These are phyloP conservation scores for Pollicipes pollicipes DNA, from an alignment of 1,140 invertebrate species.

Conservation along the genomic window DNA sequence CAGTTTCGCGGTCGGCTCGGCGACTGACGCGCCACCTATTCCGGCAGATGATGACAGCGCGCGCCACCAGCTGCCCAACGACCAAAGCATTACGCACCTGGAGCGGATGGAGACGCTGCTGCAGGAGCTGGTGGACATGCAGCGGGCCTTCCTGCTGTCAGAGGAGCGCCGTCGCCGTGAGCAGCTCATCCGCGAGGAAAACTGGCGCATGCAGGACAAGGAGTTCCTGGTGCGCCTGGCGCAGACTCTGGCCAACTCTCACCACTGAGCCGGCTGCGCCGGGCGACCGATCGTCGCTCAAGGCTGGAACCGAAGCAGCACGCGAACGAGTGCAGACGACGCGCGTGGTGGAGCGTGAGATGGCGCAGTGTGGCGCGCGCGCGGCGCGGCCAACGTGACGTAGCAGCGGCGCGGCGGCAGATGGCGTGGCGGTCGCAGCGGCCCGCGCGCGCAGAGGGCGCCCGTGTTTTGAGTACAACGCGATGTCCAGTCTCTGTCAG, in stretches of 20 bases:
- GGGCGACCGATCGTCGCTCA: too few species aligned
- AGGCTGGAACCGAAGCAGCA: too few species aligned
- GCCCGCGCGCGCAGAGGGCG: too few species aligned
- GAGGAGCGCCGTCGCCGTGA: constrained; percentile 3
- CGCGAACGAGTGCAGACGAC: neutral
- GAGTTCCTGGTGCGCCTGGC: constrained; percentile 1
- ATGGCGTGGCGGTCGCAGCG: too few species aligned
- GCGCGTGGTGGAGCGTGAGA: neutral
- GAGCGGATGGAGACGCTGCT: neutral
- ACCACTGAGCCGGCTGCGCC: neutral
- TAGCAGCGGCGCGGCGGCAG: too few species aligned
- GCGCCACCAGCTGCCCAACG: neutral
- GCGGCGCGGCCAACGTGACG: too few species aligned
- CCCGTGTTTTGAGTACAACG: too few species aligned
- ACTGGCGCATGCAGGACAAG: neutral
- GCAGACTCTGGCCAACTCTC: neutral
- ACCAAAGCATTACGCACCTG: neutral
- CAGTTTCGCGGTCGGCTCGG: too few species aligned
- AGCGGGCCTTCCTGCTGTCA: neutral
- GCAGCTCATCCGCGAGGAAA: constrained; percentile 1
- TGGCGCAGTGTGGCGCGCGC: too few species aligned
- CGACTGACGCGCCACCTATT: neutral
- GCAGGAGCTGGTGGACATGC: constrained; percentile 1
- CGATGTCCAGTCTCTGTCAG: too few species aligned
- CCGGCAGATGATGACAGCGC: neutral